These are phyloP conservation scores for Cyclophora punctaria DNA, from an alignment of 2,888 invertebrate species.

Conservation along the genomic window DNA sequence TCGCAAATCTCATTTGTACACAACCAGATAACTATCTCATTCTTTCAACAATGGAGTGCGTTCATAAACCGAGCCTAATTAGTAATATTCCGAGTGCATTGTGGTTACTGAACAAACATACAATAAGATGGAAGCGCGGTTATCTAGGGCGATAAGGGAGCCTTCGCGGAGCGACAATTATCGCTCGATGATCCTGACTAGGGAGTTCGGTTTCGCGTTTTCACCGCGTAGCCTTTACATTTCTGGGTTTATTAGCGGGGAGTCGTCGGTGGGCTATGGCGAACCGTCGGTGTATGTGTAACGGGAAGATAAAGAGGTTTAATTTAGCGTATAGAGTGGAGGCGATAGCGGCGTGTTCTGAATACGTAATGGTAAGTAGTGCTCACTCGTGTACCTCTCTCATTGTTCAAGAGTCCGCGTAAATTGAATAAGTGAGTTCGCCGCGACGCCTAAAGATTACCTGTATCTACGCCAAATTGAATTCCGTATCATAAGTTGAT, in stretches of 20 bases:
- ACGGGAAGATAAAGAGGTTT: constrained; percentile 5
- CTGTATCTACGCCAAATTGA: constrained; percentile 39
- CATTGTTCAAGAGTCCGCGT: constrained; percentile 36
- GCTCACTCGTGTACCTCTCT: constrained; percentile 59
- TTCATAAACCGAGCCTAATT: constrained; percentile 73
- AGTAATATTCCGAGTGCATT: constrained; percentile 73
- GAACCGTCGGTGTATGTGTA: background rate
- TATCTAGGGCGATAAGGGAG: constrained; percentile 71
- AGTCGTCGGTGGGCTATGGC: background rate
- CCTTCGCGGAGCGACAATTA: constrained; percentile 63
- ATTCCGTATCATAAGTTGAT: constrained; percentile 31
- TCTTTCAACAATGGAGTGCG: constrained; percentile 70
- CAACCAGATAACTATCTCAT: constrained; percentile 71
- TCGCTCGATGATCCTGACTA: constrained; percentile 46
- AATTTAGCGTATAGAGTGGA: constrained; percentile 11
- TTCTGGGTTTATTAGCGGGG: background rate
- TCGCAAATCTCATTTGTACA: constrained; percentile 73
- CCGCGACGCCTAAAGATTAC: constrained; percentile 30
- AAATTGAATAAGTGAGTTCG: constrained; percentile 55
- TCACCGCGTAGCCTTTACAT: background rate
- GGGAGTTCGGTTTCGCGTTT: background rate
- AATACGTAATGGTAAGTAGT: constrained; percentile 71
- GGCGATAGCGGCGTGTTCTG: constrained; percentile 53
- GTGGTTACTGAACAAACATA: constrained; percentile 61
- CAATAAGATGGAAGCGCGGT: constrained; percentile 66